A percentile compares a stretch with the other conserved stretches of the same genome.
These are phyloP conservation scores for Atta cephalotes DNA, from an alignment of 1,140 invertebrate species.

Conservation along the genomic window DNA sequence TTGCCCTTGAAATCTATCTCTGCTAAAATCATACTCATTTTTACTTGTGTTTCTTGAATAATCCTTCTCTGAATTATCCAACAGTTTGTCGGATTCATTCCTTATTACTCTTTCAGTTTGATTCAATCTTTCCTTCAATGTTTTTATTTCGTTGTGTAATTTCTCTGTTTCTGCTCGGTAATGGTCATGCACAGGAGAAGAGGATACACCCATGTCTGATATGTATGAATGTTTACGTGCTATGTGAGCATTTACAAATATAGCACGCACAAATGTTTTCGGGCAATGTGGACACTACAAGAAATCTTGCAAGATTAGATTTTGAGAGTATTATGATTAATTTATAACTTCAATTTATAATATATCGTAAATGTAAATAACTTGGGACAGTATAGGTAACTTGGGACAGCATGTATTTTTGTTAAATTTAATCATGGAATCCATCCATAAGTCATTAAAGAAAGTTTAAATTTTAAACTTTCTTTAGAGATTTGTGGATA, in stretches of 20 bases:
- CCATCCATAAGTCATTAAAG: too few species aligned
- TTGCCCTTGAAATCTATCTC: conserved; percentile 83
- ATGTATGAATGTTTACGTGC: conserved; percentile 79
- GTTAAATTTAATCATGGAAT: too few species aligned
- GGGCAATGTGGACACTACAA: conserved; percentile 83
- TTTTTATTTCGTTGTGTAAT: conserved; percentile 87
- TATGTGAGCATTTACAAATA: conserved; percentile 82
- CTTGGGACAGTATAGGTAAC: too few species aligned
- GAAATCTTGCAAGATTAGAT: conserved; percentile 16
- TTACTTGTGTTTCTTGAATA: conserved; percentile 63
- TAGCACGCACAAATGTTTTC: conserved; percentile 82
- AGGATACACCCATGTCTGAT: conserved; percentile 57
- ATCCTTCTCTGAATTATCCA: conserved; percentile 75
- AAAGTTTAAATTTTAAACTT: too few species aligned
- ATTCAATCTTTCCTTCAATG: conserved; percentile 87
- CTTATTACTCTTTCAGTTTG: conserved; percentile 86
- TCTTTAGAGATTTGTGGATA: too few species aligned
- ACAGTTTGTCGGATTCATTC: conserved; percentile 82
- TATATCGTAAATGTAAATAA: background rate
- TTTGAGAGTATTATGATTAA: conserved; percentile 15
- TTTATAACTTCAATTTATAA: background rate
- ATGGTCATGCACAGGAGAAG: conserved; percentile 79
- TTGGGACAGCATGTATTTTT: too few species aligned
- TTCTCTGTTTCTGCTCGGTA: conserved; percentile 86
- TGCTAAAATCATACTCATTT: conserved; percentile 36